Percentiles rank a stretch among this genome's conserved stretches.
phyloP scores from a whole-genome alignment of 2,113 vertebrate genomes.

The Tupaia chinensis region DNA sequence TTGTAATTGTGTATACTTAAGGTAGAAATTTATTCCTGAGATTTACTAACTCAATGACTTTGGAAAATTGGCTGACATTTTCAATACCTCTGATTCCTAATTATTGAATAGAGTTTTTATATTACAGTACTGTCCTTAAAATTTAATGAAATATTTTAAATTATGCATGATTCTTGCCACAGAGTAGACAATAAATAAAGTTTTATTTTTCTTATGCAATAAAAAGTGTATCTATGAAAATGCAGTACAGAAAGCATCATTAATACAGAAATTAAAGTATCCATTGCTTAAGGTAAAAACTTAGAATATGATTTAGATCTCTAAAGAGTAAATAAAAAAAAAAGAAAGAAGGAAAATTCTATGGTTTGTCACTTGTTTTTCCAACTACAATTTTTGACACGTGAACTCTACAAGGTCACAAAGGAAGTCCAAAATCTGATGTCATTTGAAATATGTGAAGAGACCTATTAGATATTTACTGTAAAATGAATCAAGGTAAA shows the following conservation, averaged over 20 bases:
- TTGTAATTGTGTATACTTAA: background rate
- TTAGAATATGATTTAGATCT: background rate
- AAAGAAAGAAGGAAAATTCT: background rate
- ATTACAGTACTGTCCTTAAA: background rate
- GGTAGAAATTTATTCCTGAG: background rate
- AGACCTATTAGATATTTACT: background rate
- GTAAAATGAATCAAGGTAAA: slow-evolving; percentile 25
- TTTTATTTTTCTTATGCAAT: background rate
- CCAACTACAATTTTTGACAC: background rate
- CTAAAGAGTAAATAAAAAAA: background rate
- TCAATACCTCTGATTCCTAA: background rate
- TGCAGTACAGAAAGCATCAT: background rate
- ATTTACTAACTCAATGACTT: background rate
- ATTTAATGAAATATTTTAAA: background rate
- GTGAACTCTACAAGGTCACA: background rate
- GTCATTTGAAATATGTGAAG: background rate
- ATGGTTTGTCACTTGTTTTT: background rate
- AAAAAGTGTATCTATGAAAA: background rate
- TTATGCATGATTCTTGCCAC: background rate
- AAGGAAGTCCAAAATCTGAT: background rate
- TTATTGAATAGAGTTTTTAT: background rate
- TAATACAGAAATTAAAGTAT: background rate
- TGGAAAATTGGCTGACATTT: background rate
- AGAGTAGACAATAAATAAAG: background rate
- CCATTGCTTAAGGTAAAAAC: background rate